phyloP scores from a whole-genome alignment of 1,140 invertebrate species.

The Atta colombica region DNA sequence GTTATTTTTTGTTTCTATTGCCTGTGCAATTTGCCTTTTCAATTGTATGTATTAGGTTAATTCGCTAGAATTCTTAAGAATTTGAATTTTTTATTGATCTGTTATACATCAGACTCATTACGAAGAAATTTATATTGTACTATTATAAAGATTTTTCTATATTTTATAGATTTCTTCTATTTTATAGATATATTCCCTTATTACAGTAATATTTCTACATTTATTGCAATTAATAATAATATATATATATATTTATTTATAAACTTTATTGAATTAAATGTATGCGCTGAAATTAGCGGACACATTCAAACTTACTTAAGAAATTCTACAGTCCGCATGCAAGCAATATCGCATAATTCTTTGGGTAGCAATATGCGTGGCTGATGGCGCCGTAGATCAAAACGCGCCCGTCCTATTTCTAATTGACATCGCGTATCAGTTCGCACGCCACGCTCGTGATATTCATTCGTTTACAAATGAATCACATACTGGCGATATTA shows the following conservation, averaged over 20 bases:
- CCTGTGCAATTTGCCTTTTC: too few relatives aligned
- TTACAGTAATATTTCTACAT: background rate
- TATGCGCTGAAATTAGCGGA: background rate
- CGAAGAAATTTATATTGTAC: background rate
- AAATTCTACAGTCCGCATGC: background rate
- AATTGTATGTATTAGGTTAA: too few relatives aligned
- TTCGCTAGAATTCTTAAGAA: background rate
- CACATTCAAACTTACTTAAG: background rate
- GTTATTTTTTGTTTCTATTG: too few relatives aligned
- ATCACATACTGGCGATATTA: constrained; percentile 45
- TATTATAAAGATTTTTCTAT: background rate
- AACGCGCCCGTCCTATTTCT: constrained; percentile 28
- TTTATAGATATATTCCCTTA: too few relatives aligned
- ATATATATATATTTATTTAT: too few relatives aligned
- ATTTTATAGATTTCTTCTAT: too few relatives aligned
- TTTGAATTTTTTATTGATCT: background rate
- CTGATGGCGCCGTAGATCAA: constrained; percentile 8
- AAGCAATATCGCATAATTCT: constrained; percentile 2
- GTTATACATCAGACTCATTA: background rate
- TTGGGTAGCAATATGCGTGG: background rate
- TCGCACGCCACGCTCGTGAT: constrained; percentile 2
- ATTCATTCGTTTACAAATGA: constrained; percentile 33
- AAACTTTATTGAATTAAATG: too few relatives aligned
- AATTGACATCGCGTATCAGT: constrained; percentile 42
- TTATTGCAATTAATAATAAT: too few relatives aligned